Base-by-base conservation (phyloP, 2,113 vertebrate species). In the Vanacampus margaritifer region DNA sequence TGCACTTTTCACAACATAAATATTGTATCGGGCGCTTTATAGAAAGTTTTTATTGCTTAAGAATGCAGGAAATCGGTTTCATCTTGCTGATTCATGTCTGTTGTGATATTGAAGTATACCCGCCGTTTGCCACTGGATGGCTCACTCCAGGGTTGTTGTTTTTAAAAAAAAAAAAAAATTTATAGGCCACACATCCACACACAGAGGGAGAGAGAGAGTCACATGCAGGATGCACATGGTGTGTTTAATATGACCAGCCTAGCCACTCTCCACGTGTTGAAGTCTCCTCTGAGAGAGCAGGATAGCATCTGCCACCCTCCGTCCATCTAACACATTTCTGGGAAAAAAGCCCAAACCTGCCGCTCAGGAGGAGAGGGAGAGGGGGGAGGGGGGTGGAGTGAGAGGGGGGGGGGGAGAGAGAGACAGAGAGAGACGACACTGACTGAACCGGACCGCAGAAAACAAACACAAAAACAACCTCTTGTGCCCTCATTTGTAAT, bases 211-310 rank as follows among this genome's bases (percentile, higher is more conserved):
- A 61, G 71, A 68, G 62, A 64, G 35, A 72, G 84, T 84, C 83
- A 85, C 83, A 86, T 85, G 81, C 85, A 77, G 76, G 28, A 81
- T 75, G 87, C 87, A 91, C 89, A 90, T 90, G 90, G 90, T 90
- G 90, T 89, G 88, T 86, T 82, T 92, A 90, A 91, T 90, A 86
- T 86, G 89, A 91, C 90, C 88, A 84, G 90, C 81, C 76, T 43
- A 77, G 74, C 78, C 75, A 80, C 78, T 79, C 81, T 70, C 77
- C 82, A 85, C 88, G 86, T 89, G 87, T 81, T 51, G 63, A 71
- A 53, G 56, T 69, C 72, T 87, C 89, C 88, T 89, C 78, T 85
- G 90, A 84, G 90, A 89, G 81, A 68, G 85, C 76, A 86, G 85
- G 79, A 84, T 74, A 86, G 84, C 90, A 89, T 90, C 88, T 92